Conservation (phyloP, 2,113 vertebrate species). For the Orientallactaga bullata region DNA sequence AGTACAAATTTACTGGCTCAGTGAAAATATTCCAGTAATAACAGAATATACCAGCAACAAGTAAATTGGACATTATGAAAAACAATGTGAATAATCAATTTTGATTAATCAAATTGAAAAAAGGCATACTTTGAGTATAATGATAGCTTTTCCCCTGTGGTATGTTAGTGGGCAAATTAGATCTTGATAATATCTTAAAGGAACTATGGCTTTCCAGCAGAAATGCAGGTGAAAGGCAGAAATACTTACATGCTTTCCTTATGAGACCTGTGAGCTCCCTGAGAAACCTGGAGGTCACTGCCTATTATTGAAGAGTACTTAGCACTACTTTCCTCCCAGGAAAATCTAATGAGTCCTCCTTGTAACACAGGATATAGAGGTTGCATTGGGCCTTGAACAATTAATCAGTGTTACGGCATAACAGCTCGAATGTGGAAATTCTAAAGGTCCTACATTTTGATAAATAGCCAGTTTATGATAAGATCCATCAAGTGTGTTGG, state of each 20-base stretch:
- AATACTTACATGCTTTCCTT: background rate
- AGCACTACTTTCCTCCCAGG: slow-evolving; percentile 39
- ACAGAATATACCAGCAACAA: background rate
- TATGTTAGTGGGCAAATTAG: background rate
- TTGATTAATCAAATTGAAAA: slow-evolving; percentile 23
- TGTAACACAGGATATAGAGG: slow-evolving; percentile 35
- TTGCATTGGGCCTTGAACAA: slow-evolving; percentile 65
- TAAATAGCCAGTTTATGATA: slow-evolving; percentile 69
- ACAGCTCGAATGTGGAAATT: slow-evolving; percentile 54
- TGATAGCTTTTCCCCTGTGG: background rate
- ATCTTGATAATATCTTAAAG: background rate
- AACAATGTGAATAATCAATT: slow-evolving; percentile 24
- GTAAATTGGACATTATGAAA: slow-evolving; percentile 49
- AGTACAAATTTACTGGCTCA: background rate
- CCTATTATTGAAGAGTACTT: background rate
- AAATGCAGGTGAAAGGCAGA: background rate
- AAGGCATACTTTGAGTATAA: background rate
- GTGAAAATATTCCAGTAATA: slow-evolving; percentile 5
- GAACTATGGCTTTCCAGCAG: slow-evolving; percentile 45
- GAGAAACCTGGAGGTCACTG: slow-evolving; percentile 14
- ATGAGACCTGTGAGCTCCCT: slow-evolving; percentile 42
- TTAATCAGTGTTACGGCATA: slow-evolving; percentile 66
- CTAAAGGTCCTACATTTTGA: slow-evolving; percentile 42
- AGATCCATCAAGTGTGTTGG: slow-evolving; percentile 62
- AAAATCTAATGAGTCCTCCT: slow-evolving; percentile 51